Evolutionary conservation across 2,888 invertebrate species (phyloP), one percentile per base, ranked within the genome.

Genomic region (Leucoptera coffeella): DNA sequence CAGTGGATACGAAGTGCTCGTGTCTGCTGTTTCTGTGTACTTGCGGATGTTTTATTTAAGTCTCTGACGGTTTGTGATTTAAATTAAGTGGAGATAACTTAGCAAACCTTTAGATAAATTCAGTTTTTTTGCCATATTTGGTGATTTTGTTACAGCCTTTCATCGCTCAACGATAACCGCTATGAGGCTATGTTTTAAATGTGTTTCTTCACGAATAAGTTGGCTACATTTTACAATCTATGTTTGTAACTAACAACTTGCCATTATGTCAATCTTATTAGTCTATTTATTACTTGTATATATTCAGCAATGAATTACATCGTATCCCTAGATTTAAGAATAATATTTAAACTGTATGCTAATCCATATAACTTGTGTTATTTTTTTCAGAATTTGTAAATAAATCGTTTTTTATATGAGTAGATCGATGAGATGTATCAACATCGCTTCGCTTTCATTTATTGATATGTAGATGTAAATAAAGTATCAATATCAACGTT

Each of bases 1-100:
- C 6, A 57, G 61, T 41, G 44, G 60, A 56, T 54, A 55, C 65
- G 69, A 69, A 69, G 69, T 69, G 67, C 69, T 67, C 61, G 67
- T 54, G 51, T 62, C 56, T 47, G 45, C 54, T 50, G 45, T 50
- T 59, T 64, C 62, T 62, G 62, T 61, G 49, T 50, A 59, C 57
- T 4, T 55, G 53, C 47, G 62, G 60, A 57, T 62, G 65, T 54
- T 55, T 60, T 55, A 47, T 53, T 46, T 51, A 45, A 57, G 55
- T 49, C 54, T 43, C 49, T 55, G 54, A 51, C 53, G 53, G 53
- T 56, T 59, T 59, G 60, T 59, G 57, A 60, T 52, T 56, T 57
- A 58, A 59, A 61, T 64, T 54, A 62, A 22, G 54, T 46, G 49
- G 51, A 54, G 55, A 54, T 54, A 53, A 47, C 43, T 42, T 39